Evolutionary conservation across 2,113 vertebrate species (phyloP).

Genomic region (Sorex araneus): DNA sequence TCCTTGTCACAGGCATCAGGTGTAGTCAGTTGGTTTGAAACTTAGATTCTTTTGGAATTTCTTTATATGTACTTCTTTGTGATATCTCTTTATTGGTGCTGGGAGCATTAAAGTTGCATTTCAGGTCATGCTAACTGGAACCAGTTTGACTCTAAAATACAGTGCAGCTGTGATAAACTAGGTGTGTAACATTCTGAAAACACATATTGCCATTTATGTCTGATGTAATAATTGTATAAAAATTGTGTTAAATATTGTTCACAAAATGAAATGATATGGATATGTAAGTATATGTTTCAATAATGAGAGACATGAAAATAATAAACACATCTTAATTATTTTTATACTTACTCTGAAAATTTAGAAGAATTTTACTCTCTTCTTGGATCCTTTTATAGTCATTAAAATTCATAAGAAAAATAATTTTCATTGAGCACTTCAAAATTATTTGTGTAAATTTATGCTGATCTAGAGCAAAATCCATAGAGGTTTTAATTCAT

Average conservation of each 20-base stretch:
- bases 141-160: constrained; percentile 14
- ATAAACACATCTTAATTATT: not conserved
- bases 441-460: constrained; percentile 6
- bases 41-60: constrained; percentile 73
- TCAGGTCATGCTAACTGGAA: constrained; percentile 18
- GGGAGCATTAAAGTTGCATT: constrained; percentile 66
- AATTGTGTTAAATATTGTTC: not conserved
- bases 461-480: constrained; percentile 4
- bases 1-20: constrained; percentile 63
- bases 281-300: constrained; percentile 10
- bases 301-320: not conserved
- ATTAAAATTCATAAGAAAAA: constrained; percentile 1
- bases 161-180: constrained; percentile 56
- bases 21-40: constrained; percentile 71
- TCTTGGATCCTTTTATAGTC: not conserved
- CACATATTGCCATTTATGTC: constrained; percentile 30
- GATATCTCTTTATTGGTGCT: constrained; percentile 34
- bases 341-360: not conserved
- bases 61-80: constrained; percentile 31
- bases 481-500: not conserved
- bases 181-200: constrained; percentile 42
- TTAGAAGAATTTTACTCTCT: constrained; percentile 9
- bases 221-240: not conserved
- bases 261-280: not conserved
- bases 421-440: not conserved